These are phyloP conservation scores for Lepidocyrtoides sp. DNA, from an alignment of 2,888 invertebrate species.

Conservation along the genomic window DNA sequence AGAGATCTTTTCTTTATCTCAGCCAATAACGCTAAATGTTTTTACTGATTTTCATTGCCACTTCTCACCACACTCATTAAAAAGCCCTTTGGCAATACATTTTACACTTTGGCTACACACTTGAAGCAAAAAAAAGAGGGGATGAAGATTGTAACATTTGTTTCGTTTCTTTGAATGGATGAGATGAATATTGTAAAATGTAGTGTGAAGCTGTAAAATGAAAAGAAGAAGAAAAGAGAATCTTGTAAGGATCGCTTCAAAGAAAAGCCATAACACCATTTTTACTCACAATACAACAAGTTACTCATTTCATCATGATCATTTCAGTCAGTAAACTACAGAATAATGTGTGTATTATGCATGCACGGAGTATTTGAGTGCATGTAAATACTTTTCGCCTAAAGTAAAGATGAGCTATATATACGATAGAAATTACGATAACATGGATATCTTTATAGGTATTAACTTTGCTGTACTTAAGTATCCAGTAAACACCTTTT, in stretches of 20 bases:
- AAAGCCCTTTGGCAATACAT: background rate
- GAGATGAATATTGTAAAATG: slow-evolving; percentile 38
- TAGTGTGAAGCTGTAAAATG: slow-evolving; percentile 49
- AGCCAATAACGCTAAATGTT: slow-evolving; percentile 9
- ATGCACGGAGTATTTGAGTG: background rate
- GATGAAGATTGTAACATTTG: background rate
- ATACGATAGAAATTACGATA: background rate
- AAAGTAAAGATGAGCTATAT: too few species aligned
- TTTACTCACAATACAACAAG: background rate
- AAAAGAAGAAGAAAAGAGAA: background rate
- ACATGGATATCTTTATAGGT: background rate
- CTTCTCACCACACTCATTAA: background rate
- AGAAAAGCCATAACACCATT: background rate
- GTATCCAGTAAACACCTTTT: slow-evolving; percentile 58
- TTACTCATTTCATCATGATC: slow-evolving; percentile 5
- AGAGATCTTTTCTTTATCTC: background rate
- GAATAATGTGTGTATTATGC: slow-evolving; percentile 25
- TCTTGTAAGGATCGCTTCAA: background rate
- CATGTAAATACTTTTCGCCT: too few species aligned
- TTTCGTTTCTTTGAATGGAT: background rate
- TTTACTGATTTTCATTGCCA: slow-evolving; percentile 7
- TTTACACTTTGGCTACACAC: slow-evolving; percentile 60
- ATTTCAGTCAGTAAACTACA: slow-evolving; percentile 1
- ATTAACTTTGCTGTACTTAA: slow-evolving; percentile 19
- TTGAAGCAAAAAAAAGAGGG: slow-evolving; percentile 9